Percentiles rank a stretch among this genome's conserved stretches.
Conservation (phyloP, 2,113 vertebrate genomes). For the Microcebus murinus region DNA sequence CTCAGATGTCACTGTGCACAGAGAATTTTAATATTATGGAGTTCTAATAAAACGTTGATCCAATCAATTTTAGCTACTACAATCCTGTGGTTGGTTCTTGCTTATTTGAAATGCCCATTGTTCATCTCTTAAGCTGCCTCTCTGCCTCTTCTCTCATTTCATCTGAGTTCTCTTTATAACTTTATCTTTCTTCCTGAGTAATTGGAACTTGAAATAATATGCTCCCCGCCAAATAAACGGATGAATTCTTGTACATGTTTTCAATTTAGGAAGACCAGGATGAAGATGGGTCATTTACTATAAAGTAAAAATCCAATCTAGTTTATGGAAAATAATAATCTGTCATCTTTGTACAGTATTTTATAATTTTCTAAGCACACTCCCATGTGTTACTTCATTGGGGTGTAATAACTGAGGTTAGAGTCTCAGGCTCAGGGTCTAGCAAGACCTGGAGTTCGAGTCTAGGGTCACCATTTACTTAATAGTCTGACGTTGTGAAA, state of each 20-base stretch:
- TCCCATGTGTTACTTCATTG: neutral
- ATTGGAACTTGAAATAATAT: conserved; percentile 35
- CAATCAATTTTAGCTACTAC: neutral
- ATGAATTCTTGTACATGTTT: neutral
- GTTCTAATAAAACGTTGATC: neutral
- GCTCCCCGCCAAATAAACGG: neutral
- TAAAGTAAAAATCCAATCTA: conserved; percentile 2
- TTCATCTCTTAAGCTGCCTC: neutral
- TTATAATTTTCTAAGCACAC: neutral
- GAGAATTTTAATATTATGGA: conserved; percentile 6
- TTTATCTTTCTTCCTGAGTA: neutral
- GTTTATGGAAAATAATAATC: conserved; percentile 27
- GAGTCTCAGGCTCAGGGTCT: neutral
- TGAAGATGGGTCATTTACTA: neutral
- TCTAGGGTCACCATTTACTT: neutral
- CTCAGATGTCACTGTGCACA: neutral
- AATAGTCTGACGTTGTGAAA: neutral
- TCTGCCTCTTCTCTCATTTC: neutral
- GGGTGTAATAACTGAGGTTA: neutral
- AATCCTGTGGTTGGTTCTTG: neutral
- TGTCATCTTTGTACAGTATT: neutral
- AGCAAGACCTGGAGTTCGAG: neutral
- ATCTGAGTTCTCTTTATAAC: neutral
- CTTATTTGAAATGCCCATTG: neutral
- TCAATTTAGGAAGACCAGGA: neutral